Conservation (phyloP, 1,140 invertebrate genomes). For the Leptopilina clavipes region DNA sequence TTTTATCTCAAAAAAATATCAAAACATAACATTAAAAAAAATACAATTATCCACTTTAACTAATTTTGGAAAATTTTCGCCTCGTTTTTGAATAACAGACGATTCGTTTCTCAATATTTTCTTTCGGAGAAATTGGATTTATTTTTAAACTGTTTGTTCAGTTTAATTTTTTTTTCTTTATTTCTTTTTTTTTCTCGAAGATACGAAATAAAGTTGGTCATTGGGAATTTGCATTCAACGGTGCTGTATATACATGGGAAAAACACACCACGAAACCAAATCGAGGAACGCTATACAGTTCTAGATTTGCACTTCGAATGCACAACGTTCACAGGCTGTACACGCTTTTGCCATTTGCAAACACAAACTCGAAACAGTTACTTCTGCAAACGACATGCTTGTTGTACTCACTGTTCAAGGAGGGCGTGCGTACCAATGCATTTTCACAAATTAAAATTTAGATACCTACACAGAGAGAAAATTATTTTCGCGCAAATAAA, state of each 20-base stretch:
- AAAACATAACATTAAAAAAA: no score
- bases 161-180: neutral
- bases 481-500: neutral
- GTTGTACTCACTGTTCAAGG: conserved; percentile 7
- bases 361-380: conserved; percentile 22
- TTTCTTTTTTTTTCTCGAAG: neutral
- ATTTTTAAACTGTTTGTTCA: neutral
- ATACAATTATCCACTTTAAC: no score
- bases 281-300: neutral
- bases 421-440: conserved; percentile 2
- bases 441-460: conserved; percentile 27
- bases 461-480: neutral
- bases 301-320: conserved; percentile 28
- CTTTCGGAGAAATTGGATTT: neutral
- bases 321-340: conserved; percentile 8
- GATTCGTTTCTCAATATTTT: no score
- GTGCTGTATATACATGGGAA: neutral
- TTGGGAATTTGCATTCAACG: conserved; percentile 2
- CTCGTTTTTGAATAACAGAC: no score
- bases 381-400: neutral
- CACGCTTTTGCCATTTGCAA: conserved; percentile 32
- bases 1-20: no score
- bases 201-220: neutral
- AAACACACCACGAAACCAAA: conserved; percentile 23
- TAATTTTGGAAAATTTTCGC: no score